phyloP scores from a whole-genome alignment of 2,888 invertebrate species.

The Sussaba pulchella region DNA sequence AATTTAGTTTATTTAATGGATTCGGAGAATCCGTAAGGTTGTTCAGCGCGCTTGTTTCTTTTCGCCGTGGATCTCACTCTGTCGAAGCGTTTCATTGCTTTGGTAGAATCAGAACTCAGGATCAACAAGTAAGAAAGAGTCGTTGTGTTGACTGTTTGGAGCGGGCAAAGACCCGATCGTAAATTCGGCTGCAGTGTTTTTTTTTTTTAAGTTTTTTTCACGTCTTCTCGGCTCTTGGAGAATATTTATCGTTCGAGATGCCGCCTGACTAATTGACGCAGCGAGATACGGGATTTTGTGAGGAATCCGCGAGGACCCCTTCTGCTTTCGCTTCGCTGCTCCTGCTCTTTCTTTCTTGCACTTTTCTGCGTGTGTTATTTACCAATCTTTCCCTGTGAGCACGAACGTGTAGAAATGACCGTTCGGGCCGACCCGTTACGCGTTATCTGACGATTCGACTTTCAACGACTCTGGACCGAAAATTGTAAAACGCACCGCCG shows the following conservation, averaged over 20 bases:
- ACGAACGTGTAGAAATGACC: conserved; percentile 30
- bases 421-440: conserved; percentile 57
- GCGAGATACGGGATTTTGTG: conserved; percentile 74
- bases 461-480: conserved; percentile 42
- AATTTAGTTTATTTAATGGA: conserved; percentile 19
- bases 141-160: conserved; percentile 34
- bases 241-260: conserved; percentile 76
- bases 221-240: conserved; percentile 29
- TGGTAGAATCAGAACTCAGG: conserved; percentile 20
- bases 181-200: conserved; percentile 57
- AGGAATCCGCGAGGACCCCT: conserved; percentile 59
- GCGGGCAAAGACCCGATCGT: conserved; percentile 50
- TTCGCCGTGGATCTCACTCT: conserved; percentile 30
- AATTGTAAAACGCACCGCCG: conserved; percentile 69
- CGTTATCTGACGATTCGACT: conserved; percentile 67
- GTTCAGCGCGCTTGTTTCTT: conserved; percentile 27
- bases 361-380: conserved; percentile 8
- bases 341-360: neutral
- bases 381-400: neutral
- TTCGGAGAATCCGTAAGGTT: conserved; percentile 38
- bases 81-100: conserved; percentile 30
- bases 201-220: conserved; percentile 26
- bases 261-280: conserved; percentile 79
- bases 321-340: conserved; percentile 38
- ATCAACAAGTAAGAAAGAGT: conserved; percentile 41